phyloP scores from a whole-genome alignment of 1,140 invertebrate species.

The Macrobrachium rosenbergii region DNA sequence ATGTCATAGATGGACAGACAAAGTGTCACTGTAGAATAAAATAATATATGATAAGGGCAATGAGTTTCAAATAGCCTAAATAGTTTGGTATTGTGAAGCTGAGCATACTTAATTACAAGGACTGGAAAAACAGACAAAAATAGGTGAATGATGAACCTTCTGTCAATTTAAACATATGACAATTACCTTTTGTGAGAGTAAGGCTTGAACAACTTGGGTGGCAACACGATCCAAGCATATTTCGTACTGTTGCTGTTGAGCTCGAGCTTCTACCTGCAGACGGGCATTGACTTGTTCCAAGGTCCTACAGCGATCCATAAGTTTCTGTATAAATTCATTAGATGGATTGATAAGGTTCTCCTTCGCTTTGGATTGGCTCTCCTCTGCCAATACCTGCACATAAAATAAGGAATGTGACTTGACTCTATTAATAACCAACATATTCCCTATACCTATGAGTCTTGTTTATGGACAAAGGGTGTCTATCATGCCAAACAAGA shows the following conservation, averaged over 20 bases:
- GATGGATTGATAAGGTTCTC: conserved; percentile 9
- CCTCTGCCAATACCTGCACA: conserved; percentile 46
- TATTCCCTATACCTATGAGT: too few relatives aligned
- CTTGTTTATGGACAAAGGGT: too few relatives aligned
- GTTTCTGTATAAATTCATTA: conserved; percentile 19
- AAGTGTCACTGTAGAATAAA: too few relatives aligned
- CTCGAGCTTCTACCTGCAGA: conserved; percentile 75
- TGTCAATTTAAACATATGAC: background rate
- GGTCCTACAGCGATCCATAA: conserved; percentile 75
- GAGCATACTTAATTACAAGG: too few relatives aligned
- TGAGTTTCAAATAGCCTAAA: too few relatives aligned
- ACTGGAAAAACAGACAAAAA: too few relatives aligned
- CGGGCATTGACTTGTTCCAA: conserved; percentile 76
- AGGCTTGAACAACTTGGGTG: conserved; percentile 83
- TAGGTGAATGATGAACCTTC: too few relatives aligned
- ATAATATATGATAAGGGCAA: too few relatives aligned
- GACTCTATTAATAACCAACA: too few relatives aligned
- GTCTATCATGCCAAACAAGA: too few relatives aligned
- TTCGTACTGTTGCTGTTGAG: conserved; percentile 80
- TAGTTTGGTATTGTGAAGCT: too few relatives aligned
- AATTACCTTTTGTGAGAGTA: conserved; percentile 85
- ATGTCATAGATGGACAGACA: too few relatives aligned
- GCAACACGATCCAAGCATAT: conserved; percentile 83
- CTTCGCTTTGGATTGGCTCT: conserved; percentile 1
- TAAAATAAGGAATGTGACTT: background rate